Conservation (phyloP, 2,113 vertebrate genomes). For the Cinclus mexicanus region DNA sequence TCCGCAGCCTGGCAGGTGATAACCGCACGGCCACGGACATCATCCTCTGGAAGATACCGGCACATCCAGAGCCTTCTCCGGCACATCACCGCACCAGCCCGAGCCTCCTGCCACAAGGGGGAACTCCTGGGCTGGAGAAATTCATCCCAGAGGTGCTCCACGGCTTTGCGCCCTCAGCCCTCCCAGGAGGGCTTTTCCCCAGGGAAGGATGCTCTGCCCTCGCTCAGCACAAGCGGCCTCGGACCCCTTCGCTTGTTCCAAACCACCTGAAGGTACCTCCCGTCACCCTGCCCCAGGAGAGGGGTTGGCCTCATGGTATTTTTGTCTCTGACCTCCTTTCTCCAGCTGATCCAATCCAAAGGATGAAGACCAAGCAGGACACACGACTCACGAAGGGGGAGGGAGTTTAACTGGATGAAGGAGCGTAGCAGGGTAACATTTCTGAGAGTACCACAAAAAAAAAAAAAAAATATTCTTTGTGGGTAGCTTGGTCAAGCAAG, state of each 20-base stretch:
- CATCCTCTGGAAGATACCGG: accelerated
- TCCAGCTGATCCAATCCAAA: neutral
- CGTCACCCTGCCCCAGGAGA: neutral
- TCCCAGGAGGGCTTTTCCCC: neutral
- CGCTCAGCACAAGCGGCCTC: neutral
- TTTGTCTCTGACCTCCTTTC: neutral
- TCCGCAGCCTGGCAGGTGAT: neutral
- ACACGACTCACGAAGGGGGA: accelerated
- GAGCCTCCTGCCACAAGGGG: slow-evolving; percentile 65
- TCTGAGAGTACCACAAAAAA: neutral
- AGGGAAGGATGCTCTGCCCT: neutral
- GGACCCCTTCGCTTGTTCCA: neutral
- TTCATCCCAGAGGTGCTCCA: neutral
- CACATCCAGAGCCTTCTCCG: neutral
- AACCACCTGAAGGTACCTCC: neutral
- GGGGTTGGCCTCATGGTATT: accelerated
- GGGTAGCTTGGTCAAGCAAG: neutral
- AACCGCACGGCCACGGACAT: neutral
- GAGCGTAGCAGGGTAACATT: accelerated
- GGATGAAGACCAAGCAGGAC: neutral
- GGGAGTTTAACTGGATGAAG: accelerated
- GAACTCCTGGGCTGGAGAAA: slow-evolving; percentile 61
- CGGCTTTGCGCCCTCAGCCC: neutral
- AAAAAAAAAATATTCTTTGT: neutral
- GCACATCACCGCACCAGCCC: neutral